Conservation (phyloP, 2,888 invertebrate genomes). For the Anoplius nigerrimus region DNA sequence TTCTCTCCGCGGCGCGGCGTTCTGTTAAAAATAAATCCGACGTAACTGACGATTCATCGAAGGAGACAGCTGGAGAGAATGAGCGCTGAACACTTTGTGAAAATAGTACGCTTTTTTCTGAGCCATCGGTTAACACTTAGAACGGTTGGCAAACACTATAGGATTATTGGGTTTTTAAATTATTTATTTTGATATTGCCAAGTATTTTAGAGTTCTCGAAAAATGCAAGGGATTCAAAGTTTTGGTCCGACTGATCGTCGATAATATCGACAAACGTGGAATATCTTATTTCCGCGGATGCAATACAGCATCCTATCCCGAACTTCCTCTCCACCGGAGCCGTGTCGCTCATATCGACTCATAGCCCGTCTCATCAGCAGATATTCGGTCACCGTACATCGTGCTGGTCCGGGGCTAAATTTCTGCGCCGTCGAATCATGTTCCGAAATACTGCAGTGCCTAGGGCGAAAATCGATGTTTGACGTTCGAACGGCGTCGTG, state of each 20-base stretch:
- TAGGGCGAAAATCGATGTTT: slow-evolving; percentile 25
- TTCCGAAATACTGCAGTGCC: slow-evolving; percentile 12
- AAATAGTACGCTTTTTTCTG: slow-evolving; percentile 5
- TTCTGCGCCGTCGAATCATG: slow-evolving; percentile 13
- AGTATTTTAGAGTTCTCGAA: too few relatives aligned
- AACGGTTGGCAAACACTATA: too few relatives aligned
- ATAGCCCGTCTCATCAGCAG: neutral
- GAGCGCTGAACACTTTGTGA: neutral
- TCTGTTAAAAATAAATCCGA: slow-evolving; percentile 44
- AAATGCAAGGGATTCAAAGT: too few relatives aligned
- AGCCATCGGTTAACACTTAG: neutral
- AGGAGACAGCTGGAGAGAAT: slow-evolving; percentile 4
- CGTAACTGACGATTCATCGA: slow-evolving; percentile 29
- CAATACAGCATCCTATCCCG: too few relatives aligned
- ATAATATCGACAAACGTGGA: too few relatives aligned
- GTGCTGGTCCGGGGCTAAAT: neutral
- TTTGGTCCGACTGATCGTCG: too few relatives aligned
- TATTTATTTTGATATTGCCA: too few relatives aligned
- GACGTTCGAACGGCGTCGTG: neutral
- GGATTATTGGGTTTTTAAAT: too few relatives aligned
- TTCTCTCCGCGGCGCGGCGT: slow-evolving; percentile 24
- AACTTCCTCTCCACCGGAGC: too few relatives aligned
- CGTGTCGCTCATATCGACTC: neutral
- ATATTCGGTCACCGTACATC: neutral
- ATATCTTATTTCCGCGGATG: too few relatives aligned